These are phyloP conservation scores for Tarsius wallacei DNA, from an alignment of 2,797 vertebrate genomes.

Conservation along the genomic window DNA sequence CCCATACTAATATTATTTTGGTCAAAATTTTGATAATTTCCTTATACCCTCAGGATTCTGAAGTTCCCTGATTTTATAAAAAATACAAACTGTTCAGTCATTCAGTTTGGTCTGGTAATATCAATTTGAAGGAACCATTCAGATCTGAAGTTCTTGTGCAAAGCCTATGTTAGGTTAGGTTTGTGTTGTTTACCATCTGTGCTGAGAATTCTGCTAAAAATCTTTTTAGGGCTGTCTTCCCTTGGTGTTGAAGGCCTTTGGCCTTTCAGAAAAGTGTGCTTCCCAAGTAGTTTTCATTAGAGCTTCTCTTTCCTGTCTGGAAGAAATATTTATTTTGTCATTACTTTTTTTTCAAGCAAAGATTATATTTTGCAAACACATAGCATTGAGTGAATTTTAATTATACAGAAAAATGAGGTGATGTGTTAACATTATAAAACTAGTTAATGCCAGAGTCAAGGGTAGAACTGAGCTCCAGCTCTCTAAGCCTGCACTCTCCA, in stretches of 20 bases:
- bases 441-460: not conserved
- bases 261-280: not conserved
- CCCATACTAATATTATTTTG: not conserved
- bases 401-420: not conserved
- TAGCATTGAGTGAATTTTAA: not conserved
- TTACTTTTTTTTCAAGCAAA: not conserved
- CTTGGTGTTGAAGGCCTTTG: not conserved
- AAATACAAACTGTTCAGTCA: not conserved
- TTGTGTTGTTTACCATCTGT: not conserved
- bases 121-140: not conserved
- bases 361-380: not conserved
- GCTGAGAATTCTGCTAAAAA: not conserved
- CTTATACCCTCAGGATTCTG: not conserved
- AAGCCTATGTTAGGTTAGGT: not conserved
- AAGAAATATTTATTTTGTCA: not conserved
- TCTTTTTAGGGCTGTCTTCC: not conserved
- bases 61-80: not conserved
- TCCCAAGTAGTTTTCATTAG: not conserved
- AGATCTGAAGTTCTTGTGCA: not conserved
- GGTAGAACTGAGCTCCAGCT: not conserved
- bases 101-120: not conserved
- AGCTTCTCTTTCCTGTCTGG: not conserved
- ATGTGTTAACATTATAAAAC: not conserved
- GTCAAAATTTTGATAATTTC: not conserved
- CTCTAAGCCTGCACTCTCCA: not conserved